phyloP scores from a whole-genome alignment of 2,888 invertebrate genomes.

The Notodonta dromedarius region DNA sequence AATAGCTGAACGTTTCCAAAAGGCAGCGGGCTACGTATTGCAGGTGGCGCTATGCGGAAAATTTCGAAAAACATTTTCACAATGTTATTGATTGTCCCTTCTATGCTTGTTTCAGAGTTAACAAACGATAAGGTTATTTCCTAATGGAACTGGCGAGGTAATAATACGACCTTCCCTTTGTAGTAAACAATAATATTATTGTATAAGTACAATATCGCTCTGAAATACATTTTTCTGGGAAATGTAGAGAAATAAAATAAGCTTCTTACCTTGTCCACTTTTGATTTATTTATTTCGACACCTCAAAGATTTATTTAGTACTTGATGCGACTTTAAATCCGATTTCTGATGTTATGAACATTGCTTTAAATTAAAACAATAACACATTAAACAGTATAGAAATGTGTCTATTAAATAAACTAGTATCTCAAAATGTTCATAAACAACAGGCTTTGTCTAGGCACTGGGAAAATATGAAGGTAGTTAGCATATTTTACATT shows the following conservation, averaged over 20 bases:
- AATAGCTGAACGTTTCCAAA: conserved; percentile 35
- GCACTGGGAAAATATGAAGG: too few relatives aligned
- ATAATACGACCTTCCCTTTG: conserved; percentile 13
- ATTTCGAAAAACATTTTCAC: conserved; percentile 40
- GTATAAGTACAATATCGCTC: background rate
- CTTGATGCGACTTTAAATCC: background rate
- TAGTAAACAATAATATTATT: conserved; percentile 19
- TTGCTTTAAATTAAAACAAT: too few relatives aligned
- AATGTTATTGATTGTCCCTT: conserved; percentile 56
- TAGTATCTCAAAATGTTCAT: too few relatives aligned
- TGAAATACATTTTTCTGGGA: background rate
- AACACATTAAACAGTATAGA: background rate
- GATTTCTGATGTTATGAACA: background rate
- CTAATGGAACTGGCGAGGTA: conserved; percentile 26
- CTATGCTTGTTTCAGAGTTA: conserved; percentile 41
- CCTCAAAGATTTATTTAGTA: background rate
- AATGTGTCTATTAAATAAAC: too few relatives aligned
- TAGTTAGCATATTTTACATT: too few relatives aligned
- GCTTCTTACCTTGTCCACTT: background rate
- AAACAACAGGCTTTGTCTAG: too few relatives aligned
- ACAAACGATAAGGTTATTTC: conserved; percentile 41
- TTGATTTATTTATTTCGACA: background rate
- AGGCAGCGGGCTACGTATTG: conserved; percentile 10
- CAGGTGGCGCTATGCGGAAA: conserved; percentile 63
- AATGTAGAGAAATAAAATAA: background rate